These are phyloP conservation scores for Carlito syrichta DNA, from an alignment of 2,113 vertebrate genomes.

Conservation along the genomic window DNA sequence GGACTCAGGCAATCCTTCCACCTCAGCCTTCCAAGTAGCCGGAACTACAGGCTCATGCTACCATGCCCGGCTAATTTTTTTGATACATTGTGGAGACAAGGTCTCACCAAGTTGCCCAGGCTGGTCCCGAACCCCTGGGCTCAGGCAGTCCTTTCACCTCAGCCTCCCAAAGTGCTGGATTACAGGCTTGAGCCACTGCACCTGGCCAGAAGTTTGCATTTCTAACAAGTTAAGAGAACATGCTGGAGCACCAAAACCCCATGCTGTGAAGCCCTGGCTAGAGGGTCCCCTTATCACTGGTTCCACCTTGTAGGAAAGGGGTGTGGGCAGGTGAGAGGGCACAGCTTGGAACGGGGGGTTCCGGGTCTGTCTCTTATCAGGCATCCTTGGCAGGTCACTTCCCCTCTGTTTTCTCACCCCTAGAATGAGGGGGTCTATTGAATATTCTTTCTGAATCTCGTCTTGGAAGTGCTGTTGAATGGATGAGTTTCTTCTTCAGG, in stretches of 20 bases:
- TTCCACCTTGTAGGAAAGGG: background rate
- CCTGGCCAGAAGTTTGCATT: too few species aligned
- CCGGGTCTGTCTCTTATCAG: background rate
- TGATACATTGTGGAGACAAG: too few species aligned
- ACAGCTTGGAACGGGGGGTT: accelerated
- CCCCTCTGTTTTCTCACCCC: background rate
- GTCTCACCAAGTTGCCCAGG: too few species aligned
- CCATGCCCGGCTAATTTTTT: too few species aligned
- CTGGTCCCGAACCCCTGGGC: too few species aligned
- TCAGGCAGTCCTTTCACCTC: too few species aligned
- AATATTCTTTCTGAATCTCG: background rate
- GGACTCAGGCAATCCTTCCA: too few species aligned
- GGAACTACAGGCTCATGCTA: too few species aligned
- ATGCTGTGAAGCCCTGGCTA: background rate
- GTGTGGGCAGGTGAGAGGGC: background rate
- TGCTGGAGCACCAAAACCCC: background rate
- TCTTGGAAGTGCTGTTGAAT: background rate
- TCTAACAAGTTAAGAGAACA: background rate
- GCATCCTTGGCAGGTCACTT: background rate
- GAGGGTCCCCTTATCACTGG: too few species aligned
- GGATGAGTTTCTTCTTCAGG: background rate
- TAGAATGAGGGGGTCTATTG: background rate
- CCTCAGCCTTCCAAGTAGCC: too few species aligned
- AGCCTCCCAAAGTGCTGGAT: too few species aligned
- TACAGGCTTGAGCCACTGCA: too few species aligned